Percentiles rank a stretch among this genome's conserved stretches.
Evolutionary conservation across 2,113 vertebrate species (phyloP).

Genomic region (Noctilio leporinus): DNA sequence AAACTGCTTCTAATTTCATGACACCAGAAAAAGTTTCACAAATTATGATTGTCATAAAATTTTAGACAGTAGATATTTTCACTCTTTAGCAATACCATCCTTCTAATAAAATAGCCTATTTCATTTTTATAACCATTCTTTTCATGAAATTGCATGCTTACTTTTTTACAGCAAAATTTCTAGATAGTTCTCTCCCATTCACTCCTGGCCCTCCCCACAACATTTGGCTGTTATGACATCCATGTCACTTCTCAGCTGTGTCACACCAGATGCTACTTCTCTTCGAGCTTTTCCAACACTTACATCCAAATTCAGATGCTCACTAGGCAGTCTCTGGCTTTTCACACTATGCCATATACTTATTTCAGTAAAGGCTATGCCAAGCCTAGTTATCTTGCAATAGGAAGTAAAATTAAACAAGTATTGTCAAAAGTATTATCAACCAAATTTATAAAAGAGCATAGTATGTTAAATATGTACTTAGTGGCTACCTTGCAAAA

Average conservation of each 20-base stretch:
- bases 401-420: neutral
- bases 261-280: neutral
- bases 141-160: neutral
- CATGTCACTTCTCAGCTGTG: neutral
- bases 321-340: neutral
- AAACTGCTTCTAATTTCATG: slow-evolving; percentile 1
- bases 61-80: slow-evolving; percentile 24
- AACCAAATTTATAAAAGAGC: neutral
- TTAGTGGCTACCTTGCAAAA: neutral
- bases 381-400: neutral
- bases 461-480: neutral
- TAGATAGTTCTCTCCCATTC: neutral
- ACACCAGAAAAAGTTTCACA: neutral
- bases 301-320: neutral
- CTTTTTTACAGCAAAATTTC: neutral
- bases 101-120: neutral
- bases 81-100: neutral
- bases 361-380: neutral
- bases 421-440: neutral
- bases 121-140: neutral
- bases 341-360: neutral
- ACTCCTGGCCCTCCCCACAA: neutral
- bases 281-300: neutral
- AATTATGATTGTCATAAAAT: neutral
- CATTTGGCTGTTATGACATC: neutral